Base-by-base conservation (phyloP, 2,888 invertebrate genomes). In the Apamea epomidion region DNA sequence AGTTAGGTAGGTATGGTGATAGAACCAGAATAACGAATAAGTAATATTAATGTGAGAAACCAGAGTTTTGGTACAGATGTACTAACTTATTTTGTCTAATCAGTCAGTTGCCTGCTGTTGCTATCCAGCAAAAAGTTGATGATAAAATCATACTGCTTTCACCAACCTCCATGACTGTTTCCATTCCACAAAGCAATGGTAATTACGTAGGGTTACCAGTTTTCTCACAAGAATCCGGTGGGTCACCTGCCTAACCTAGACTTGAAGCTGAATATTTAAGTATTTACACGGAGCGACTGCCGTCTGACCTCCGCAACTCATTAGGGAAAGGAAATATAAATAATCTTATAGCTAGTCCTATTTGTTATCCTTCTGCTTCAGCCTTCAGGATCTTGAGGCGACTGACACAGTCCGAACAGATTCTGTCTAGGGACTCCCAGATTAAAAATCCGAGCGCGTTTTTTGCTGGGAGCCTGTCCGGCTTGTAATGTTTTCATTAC, bases 291-390 rank as follows among this genome's bases (percentile, higher is more conserved):
- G 85, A 87, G 85, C 72, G 85, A 84, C 85, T 58, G 69, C 75
- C 81, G 81, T 86, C 85, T 85, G 88, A 86, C 85, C 85, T 84
- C 88, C 88, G 70, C 85, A 86, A 87, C 85, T 86, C 85, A 76
- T 68, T 72, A 70, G 68, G 75, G 45, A 74, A 77, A 32, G 51
- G 60, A 54, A 71, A 64, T 78, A 78, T 37, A 58, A 29, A 18
- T 32, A 62, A 58, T 74, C 87, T 84, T 84, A 84, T 42, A 82
- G 42, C 72, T 83, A 83, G 29, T 4, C 4, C 14, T 82, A 48
- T 69, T 69, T 42, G 0, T 42, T 25, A 54, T 60, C 18, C 32
- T 60, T 80, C 42, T 68, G 8, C 21, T 51, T 42, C 29, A 42
- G 25, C 18, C 48, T 32, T 45, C 32, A 74, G 74, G 60, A 25